phyloP scores from a whole-genome alignment of 2,797 vertebrate genomes.

The Mus minutoides region DNA sequence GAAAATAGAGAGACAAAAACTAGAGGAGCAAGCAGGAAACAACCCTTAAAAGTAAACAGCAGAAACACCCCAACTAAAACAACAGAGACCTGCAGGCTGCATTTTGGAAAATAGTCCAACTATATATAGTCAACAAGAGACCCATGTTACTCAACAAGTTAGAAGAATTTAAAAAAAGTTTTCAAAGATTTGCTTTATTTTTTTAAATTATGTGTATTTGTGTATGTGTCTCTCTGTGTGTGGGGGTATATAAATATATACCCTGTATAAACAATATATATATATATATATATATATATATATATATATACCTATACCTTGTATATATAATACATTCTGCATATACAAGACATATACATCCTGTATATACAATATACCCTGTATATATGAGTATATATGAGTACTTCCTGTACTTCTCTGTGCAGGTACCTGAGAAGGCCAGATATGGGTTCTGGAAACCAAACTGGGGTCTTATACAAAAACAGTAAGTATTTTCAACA shows the following conservation, averaged over 20 bases:
- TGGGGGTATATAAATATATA: background rate
- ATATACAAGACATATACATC: background rate
- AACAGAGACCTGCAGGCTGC: background rate
- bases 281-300: too few species aligned
- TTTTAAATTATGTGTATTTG: background rate
- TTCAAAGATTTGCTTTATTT: background rate
- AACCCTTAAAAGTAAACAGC: background rate
- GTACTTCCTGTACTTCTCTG: background rate
- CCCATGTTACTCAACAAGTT: background rate
- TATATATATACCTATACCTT: too few species aligned
- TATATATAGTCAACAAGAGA: background rate
- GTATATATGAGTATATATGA: background rate
- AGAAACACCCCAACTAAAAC: background rate
- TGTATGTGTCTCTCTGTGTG: background rate
- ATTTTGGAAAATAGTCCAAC: background rate
- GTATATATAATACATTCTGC: background rate
- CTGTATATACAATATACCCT: background rate
- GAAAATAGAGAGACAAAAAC: background rate
- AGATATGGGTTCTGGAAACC: background rate
- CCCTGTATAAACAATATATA: background rate
- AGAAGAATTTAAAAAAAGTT: background rate
- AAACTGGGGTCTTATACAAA: background rate
- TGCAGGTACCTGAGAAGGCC: background rate
- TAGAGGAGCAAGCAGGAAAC: background rate
- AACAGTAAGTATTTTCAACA: background rate